These are phyloP conservation scores for Epizoanthus fatuus DNA, from an alignment of 92 coral and sea anemone genomes.

Conservation along the genomic window DNA sequence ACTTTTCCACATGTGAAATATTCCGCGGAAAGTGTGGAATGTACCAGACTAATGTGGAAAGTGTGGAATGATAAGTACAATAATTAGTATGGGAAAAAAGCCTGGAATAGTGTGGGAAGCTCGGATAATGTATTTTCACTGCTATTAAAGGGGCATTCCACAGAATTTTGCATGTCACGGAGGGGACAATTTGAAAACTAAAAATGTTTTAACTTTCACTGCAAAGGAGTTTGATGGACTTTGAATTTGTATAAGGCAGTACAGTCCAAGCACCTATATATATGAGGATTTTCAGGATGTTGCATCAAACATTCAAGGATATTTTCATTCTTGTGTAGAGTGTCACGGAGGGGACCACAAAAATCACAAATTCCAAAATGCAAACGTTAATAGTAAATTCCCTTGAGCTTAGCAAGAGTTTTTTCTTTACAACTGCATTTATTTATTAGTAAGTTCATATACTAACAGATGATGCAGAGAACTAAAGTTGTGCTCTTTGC, in stretches of 20 bases:
- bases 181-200: not conserved
- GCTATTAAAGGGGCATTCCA: too few species aligned
- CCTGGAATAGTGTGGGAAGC: too few species aligned
- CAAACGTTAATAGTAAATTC: conserved; percentile 2
- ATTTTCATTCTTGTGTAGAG: conserved; percentile 20
- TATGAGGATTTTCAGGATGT: not conserved
- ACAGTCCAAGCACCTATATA: conserved; percentile 14
- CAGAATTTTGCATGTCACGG: too few species aligned
- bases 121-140: too few species aligned
- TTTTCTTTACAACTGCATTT: conserved; percentile 3
- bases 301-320: conserved; percentile 12
- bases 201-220: conserved; percentile 18
- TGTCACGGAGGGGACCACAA: conserved; percentile 36
- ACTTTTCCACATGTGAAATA: too few species aligned
- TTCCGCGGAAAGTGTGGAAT: too few species aligned
- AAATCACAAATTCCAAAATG: not conserved
- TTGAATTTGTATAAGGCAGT: conserved; percentile 11
- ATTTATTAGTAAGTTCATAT: conserved; percentile 4
- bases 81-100: too few species aligned
- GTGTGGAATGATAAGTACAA: too few species aligned
- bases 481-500: conserved; percentile 5
- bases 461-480: conserved; percentile 21
- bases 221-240: conserved; percentile 11
- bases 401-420: conserved; percentile 1
- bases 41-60: too few species aligned